Evolutionary conservation across 2,797 vertebrate genomes (phyloP), one percentile per base, ranked within the genome.

Genomic region (Decapterus maruadsi): DNA sequence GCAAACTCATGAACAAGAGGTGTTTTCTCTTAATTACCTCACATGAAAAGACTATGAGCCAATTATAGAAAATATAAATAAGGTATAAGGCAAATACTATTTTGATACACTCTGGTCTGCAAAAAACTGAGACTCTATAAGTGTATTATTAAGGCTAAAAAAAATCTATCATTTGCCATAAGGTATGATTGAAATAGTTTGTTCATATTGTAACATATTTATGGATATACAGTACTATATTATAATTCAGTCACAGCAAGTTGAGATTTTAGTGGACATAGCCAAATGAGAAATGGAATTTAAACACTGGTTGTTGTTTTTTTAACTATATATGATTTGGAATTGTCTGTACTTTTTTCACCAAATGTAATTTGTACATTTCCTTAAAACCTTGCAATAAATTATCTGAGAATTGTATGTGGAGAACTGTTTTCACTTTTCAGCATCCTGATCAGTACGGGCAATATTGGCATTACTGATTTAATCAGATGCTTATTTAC

Each of bases 1-100:
- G 31, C 1, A 19, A 72, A 34, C 31, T 34, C 31, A 8, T 10
- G 48, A 77, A 72, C 1, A 17, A 64, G n/a, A 29, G 36, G 13
- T 6, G 26, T 38, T 29, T 51, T 38, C 6, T 34, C 10, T 6
- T 67, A 36, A 29, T 59, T 63, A 31, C 36, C 75, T 10, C 31
- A 63, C 26, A 53, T 45, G 45, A 82, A 67, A 65, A 75, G 22
- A 68, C 31, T 70, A 66, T 45, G 12, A 83, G 65, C 69, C 40
- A 51, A 20, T 67, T 53, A 58, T 72, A 85, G 13, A 88, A 84
- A 88, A 83, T 72, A 82, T 55, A 77, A 71, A 88, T 38, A 80
- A 31, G 40, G 4, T 68, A 59, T 93, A 93, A 94, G 93, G 93
- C 93, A 92, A 80, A 81, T 66, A 42, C 62, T 87, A 74, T 17